These are phyloP conservation scores for Poeciliopsis presidionis DNA, from an alignment of 2,797 vertebrate species.

Conservation along the genomic window DNA sequence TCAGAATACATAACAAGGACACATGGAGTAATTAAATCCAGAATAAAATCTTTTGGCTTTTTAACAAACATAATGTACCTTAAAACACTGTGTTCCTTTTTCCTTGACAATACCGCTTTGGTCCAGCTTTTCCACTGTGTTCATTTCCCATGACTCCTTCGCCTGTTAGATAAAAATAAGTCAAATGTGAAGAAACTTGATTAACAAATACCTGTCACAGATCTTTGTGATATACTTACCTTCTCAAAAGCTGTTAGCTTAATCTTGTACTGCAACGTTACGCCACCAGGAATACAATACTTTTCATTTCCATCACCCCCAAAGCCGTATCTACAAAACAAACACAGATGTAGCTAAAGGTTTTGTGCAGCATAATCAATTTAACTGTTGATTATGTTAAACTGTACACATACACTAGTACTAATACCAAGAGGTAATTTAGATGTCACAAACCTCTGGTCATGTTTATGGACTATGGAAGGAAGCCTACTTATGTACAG, in stretches of 20 bases:
- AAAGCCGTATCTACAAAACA: constrained; percentile 88
- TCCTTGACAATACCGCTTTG: constrained; percentile 93
- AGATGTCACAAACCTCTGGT: not conserved
- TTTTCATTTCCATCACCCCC: constrained; percentile 85
- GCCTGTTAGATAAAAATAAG: constrained; percentile 77
- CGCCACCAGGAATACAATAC: constrained; percentile 87
- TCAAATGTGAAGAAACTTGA: not conserved
- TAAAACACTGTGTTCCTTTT: constrained; percentile 94
- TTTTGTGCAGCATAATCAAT: not conserved
- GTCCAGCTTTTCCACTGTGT: constrained; percentile 89
- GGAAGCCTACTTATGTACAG: not conserved
- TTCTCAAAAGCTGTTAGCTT: constrained; percentile 93
- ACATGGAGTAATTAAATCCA: not conserved
- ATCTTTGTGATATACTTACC: constrained; percentile 70
- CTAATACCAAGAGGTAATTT: not conserved
- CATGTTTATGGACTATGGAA: not conserved
- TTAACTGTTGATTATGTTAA: not conserved
- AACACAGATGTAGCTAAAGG: not conserved
- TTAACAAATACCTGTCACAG: not conserved
- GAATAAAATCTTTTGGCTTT: not conserved
- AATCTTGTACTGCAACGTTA: constrained; percentile 89
- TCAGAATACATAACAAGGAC: constrained; percentile 12
- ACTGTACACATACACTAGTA: not conserved
- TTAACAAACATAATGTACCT: constrained; percentile 76
- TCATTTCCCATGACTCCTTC: constrained; percentile 99